Conservation (phyloP, 1,140 invertebrate species). For the Tetramorium parvispinum region DNA sequence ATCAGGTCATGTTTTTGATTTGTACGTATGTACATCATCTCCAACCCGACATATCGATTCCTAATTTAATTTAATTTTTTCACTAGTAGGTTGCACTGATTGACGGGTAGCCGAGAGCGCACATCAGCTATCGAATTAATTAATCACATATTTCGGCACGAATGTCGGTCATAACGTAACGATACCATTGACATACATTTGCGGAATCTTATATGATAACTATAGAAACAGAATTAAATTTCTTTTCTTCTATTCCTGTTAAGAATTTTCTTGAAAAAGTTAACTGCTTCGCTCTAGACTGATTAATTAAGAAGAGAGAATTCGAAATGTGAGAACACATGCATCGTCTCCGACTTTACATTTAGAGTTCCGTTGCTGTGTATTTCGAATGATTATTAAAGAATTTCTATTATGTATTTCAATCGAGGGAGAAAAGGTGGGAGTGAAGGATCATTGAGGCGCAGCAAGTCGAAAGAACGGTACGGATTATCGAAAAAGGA, state of each 20-base stretch:
- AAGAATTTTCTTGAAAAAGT: not conserved
- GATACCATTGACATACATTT: not conserved
- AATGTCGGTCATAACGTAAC: not conserved
- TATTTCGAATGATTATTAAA: not conserved
- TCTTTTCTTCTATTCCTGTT: not conserved
- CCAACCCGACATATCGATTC: not conserved
- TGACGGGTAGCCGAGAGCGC: not conserved
- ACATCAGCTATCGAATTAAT: slow-evolving; percentile 11
- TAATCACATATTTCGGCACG: not conserved
- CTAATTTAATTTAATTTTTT: slow-evolving; percentile 2
- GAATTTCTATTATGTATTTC: not conserved
- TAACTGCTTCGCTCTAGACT: not conserved
- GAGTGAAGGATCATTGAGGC: not conserved
- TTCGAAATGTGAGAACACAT: not conserved
- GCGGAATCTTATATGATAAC: not conserved
- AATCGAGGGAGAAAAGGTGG: not conserved
- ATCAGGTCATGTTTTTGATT: not conserved
- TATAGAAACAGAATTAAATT: not conserved
- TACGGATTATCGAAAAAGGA: slow-evolving; percentile 1
- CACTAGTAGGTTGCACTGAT: not conserved
- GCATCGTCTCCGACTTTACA: not conserved
- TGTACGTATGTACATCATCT: not conserved
- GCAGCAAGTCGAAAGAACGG: not conserved
- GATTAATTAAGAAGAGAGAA: not conserved
- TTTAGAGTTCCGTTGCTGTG: not conserved